Percentiles rank a stretch among this genome's conserved stretches.
phyloP scores from a whole-genome alignment of 2,888 invertebrate species.

The Drosophila anomelani region DNA sequence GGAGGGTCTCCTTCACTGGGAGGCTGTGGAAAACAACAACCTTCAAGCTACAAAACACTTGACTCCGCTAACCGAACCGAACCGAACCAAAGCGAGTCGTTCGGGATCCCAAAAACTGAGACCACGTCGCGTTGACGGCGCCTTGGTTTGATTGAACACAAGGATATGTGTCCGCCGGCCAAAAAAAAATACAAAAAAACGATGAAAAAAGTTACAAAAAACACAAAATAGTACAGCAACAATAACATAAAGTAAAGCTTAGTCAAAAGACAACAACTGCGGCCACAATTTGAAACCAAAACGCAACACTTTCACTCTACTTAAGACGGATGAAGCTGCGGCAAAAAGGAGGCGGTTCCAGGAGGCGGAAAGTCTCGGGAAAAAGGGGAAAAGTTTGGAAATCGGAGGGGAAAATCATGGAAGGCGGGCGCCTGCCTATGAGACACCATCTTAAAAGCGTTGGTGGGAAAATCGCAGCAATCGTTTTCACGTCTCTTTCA shows the following conservation, averaged over 20 bases:
- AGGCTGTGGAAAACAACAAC: slow-evolving; percentile 74
- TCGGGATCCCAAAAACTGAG: slow-evolving; percentile 5
- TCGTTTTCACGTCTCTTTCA: slow-evolving; percentile 57
- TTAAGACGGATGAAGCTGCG: slow-evolving; percentile 70
- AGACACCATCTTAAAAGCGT: slow-evolving; percentile 71
- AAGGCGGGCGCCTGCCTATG: slow-evolving; percentile 32
- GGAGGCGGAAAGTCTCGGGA: background rate
- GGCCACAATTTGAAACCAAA: slow-evolving; percentile 65
- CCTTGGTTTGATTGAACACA: slow-evolving; percentile 81
- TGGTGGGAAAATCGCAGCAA: slow-evolving; percentile 72
- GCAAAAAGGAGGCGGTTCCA: slow-evolving; percentile 32
- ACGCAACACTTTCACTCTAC: slow-evolving; percentile 80
- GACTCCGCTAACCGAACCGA: slow-evolving; percentile 53
- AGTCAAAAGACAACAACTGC: slow-evolving; percentile 46
- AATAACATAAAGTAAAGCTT: slow-evolving; percentile 43
- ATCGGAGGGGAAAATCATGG: slow-evolving; percentile 18
- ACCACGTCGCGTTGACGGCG: slow-evolving; percentile 75
- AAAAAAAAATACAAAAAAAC: slow-evolving; percentile 40
- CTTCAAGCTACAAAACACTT: slow-evolving; percentile 79
- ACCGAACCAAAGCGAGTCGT: background rate
- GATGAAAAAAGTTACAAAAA: background rate
- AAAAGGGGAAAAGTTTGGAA: background rate
- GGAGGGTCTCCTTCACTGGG: slow-evolving; percentile 55
- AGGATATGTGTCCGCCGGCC: slow-evolving; percentile 71
- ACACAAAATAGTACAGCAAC: slow-evolving; percentile 45